Evolutionary conservation across 2,888 invertebrate genomes (phyloP).

Genomic region (Ecdyonurus torrentis): DNA sequence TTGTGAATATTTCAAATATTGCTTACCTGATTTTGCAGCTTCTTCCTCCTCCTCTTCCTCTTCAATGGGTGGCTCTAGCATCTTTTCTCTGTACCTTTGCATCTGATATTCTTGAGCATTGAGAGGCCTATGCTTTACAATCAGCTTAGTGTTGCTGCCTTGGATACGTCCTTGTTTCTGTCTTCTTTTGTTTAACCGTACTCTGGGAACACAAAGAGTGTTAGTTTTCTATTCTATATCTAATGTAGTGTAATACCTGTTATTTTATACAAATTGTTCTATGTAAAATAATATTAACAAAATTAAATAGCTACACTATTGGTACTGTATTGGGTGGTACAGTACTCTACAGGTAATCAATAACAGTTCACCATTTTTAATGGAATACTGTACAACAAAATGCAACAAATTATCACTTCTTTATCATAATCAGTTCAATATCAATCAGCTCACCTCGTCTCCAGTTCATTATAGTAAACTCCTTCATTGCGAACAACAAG

Average conservation of each 20-base stretch:
- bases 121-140: conserved; percentile 79
- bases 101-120: conserved; percentile 71
- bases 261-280: no score
- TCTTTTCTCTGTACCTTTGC: conserved; percentile 70
- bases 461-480: conserved; percentile 88
- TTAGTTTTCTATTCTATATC: no score
- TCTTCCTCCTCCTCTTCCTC: conserved; percentile 42
- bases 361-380: neutral
- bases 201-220: conserved; percentile 47
- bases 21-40: conserved; percentile 16
- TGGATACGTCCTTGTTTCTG: conserved; percentile 50
- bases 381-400: neutral
- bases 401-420: neutral
- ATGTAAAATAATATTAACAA: no score
- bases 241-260: no score
- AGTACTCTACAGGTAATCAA: no score
- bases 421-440: neutral
- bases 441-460: conserved; percentile 42
- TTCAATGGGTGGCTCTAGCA: conserved; percentile 69
- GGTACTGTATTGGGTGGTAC: no score
- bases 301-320: no score
- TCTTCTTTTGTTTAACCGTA: conserved; percentile 81
- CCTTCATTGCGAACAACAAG: conserved; percentile 80
- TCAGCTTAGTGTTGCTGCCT: conserved; percentile 60
- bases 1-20: conserved; percentile 21